These are phyloP conservation scores for Pungitius pungitius DNA, from an alignment of 2,113 vertebrate genomes.

Conservation along the genomic window DNA sequence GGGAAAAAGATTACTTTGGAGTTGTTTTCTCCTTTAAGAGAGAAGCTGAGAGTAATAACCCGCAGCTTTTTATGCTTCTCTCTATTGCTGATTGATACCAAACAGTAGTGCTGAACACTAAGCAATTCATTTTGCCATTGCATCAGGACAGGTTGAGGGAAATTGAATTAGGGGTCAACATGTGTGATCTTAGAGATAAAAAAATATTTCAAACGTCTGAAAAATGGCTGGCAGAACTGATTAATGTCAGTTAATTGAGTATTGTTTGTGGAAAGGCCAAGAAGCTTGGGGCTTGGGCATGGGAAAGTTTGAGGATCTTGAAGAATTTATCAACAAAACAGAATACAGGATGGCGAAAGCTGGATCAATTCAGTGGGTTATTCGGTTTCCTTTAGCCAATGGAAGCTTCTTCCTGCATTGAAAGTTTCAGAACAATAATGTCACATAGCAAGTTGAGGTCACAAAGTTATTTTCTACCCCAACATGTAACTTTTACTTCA, in stretches of 20 bases:
- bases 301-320: neutral
- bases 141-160: neutral
- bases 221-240: neutral
- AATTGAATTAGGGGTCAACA: neutral
- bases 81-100: conserved; percentile 21
- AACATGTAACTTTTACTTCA: no score
- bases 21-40: conserved; percentile 24
- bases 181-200: neutral
- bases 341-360: neutral
- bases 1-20: conserved; percentile 24
- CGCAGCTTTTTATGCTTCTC: conserved; percentile 14
- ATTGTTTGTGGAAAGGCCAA: neutral
- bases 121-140: conserved; percentile 28
- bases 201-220: neutral
- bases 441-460: no score
- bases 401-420: neutral
- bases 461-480: no score
- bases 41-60: conserved; percentile 51
- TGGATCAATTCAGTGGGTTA: neutral
- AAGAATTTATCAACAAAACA: neutral
- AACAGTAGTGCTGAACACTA: conserved; percentile 30
- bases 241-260: neutral
- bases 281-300: neutral
- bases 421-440: neutral
- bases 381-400: neutral